Conservation (phyloP, 2,797 vertebrate genomes). For the Anabas testudineus region DNA sequence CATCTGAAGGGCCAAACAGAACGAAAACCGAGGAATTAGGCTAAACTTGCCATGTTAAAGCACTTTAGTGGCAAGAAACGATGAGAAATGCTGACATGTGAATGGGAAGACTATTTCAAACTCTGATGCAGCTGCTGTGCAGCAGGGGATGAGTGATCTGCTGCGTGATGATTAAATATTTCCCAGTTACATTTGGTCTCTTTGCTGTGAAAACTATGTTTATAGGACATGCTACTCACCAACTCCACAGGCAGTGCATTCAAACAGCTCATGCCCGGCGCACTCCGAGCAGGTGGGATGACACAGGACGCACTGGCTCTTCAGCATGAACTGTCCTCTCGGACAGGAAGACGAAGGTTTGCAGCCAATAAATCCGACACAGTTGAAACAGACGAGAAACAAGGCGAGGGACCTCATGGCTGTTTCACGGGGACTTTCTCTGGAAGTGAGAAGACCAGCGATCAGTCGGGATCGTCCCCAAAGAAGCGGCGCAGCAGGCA, state of each 20-base stretch:
- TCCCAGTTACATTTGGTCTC: not conserved
- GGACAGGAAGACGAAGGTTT: slow-evolving; percentile 75
- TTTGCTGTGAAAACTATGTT: not conserved
- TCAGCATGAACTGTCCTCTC: slow-evolving; percentile 83
- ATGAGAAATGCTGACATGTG: not conserved
- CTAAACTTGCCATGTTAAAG: not conserved
- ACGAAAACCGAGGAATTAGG: slow-evolving; percentile 1
- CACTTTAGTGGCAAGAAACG: not conserved
- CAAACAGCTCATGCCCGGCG: slow-evolving; percentile 85
- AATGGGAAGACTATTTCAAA: not conserved
- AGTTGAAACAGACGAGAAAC: slow-evolving; percentile 50
- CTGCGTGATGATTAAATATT: not conserved
- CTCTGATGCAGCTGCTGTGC: not conserved
- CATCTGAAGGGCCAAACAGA: slow-evolving; percentile 25
- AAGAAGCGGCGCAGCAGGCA: slow-evolving; percentile 67
- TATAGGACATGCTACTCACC: slow-evolving; percentile 73
- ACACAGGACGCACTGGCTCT: slow-evolving; percentile 85
- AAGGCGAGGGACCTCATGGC: slow-evolving; percentile 67
- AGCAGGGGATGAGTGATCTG: not conserved
- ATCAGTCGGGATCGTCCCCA: slow-evolving; percentile 6
- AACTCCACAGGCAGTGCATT: slow-evolving; percentile 86
- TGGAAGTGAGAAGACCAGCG: slow-evolving; percentile 13
- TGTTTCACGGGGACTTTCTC: slow-evolving; percentile 29
- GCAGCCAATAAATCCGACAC: slow-evolving; percentile 56
- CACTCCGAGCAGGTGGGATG: slow-evolving; percentile 88